These are phyloP conservation scores for Plutella xylostella DNA, from an alignment of 2,888 invertebrate genomes.

Conservation along the genomic window DNA sequence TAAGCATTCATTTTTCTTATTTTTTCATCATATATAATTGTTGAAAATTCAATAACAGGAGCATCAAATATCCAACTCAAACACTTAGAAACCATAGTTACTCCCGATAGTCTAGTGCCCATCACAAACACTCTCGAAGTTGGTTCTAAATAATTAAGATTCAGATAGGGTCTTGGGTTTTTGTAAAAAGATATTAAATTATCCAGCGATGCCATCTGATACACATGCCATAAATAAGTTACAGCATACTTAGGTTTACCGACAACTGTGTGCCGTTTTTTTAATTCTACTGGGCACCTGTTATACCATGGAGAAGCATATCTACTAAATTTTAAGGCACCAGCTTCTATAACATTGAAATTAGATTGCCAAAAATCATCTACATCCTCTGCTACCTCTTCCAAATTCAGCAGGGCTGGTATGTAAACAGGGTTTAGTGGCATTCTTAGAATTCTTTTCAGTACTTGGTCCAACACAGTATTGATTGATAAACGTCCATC, in stretches of 20 bases:
- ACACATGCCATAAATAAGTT: conserved; percentile 72
- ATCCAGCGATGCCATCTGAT: conserved; percentile 64
- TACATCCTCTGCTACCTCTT: conserved; percentile 41
- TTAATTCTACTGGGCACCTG: conserved; percentile 74
- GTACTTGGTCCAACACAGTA: conserved; percentile 60
- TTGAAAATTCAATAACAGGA: conserved; percentile 44
- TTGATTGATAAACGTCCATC: conserved; percentile 63
- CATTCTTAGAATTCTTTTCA: conserved; percentile 42
- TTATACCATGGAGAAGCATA: conserved; percentile 69
- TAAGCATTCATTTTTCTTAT: conserved; percentile 34
- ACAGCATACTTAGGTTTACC: conserved; percentile 70
- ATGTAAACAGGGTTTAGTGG: conserved; percentile 39
- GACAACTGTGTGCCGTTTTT: conserved; percentile 52
- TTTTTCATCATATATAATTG: conserved; percentile 30
- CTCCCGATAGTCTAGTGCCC: conserved; percentile 72
- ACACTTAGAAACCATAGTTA: conserved; percentile 66
- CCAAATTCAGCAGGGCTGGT: conserved; percentile 48
- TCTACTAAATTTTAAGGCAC: conserved; percentile 35
- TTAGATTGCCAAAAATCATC: conserved; percentile 51
- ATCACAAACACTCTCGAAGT: conserved; percentile 70
- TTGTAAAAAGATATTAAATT: conserved; percentile 64
- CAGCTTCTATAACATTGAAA: conserved; percentile 32
- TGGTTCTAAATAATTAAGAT: conserved; percentile 67
- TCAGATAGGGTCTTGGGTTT: conserved; percentile 73
- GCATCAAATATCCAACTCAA: conserved; percentile 65